Evolutionary conservation across 2,797 vertebrate species (phyloP), one percentile per base, ranked within the genome.

Genomic region (Microctenopoma stevenorrisi): DNA sequence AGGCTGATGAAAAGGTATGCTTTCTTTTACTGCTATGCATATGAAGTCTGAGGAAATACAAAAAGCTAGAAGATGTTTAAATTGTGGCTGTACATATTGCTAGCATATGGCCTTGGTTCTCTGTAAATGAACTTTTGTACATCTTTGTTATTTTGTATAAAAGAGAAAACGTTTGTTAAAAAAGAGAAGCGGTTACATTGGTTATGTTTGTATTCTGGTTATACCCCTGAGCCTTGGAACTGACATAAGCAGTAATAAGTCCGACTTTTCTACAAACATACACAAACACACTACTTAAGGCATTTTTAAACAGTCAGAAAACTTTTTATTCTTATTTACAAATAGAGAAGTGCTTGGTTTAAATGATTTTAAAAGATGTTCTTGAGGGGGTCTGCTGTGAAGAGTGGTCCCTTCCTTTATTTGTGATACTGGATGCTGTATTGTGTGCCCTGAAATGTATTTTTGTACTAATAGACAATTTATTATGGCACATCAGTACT

Each of bases 401-500:
- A 89, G 93, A 95, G 95, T 95, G 94, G 88, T 93, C 95, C 95
- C 95, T 95, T 94, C 93, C 94, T 95, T 96, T 96, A 95, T 97
- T 98, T 98, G 96, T 98, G 96, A 98, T 98, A 97, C 96, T 93
- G 95, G 95, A 97, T 96, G 95, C 95, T 96, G 94, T 96, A 96
- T 94, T 95, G 94, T 95, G 97, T 98, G 97, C 97, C 97, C 97
- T 95, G 95, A 98, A 98, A 98, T 97, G 97, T 99, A 99, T 99
- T 99, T 99, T 99, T 99, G 95, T 99, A 99, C 97, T 97, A 98
- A 98, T 97, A 98, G 96, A 99, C 96, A 89, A 96, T 98, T 98
- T 98, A 98, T 97, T 97, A 97, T 88, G 96, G 97, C 97, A 97
- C 97, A 97, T 96, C 93, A 93, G 94, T 96, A 96, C 95, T 92